Evolutionary conservation across 1,140 invertebrate species (phyloP).

Genomic region (Rhagoletis zephyria): DNA sequence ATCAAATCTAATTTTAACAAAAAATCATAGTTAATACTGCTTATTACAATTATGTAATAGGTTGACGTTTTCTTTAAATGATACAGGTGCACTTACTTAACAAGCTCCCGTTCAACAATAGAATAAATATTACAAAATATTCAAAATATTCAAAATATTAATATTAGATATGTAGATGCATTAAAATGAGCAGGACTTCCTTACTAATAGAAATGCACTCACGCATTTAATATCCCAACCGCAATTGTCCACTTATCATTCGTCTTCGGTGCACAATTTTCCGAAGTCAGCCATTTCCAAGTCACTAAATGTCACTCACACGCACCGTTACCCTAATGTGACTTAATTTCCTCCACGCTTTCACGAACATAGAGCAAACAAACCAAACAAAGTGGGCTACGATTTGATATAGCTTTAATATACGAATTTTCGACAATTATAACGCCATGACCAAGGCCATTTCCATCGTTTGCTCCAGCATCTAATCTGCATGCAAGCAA

Average conservation of each 20-base stretch:
- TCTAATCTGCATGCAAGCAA: conserved; percentile 30
- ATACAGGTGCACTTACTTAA: too few species aligned
- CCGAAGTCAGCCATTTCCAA: background rate
- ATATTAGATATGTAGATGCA: too few species aligned
- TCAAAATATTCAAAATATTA: too few species aligned
- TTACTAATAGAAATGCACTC: too few species aligned
- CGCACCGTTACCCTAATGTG: conserved; percentile 27
- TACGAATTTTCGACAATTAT: conserved; percentile 43
- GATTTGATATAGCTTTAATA: conserved; percentile 40
- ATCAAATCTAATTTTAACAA: too few species aligned
- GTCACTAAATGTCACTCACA: conserved; percentile 44
- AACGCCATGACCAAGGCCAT: conserved; percentile 12
- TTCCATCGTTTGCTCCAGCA: background rate
- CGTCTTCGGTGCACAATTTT: too few species aligned
- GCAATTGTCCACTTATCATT: background rate
- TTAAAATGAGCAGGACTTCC: too few species aligned
- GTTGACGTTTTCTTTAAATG: too few species aligned
- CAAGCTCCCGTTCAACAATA: too few species aligned
- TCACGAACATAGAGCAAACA: background rate
- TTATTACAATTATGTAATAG: too few species aligned
- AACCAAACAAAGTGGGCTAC: background rate
- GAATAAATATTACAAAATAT: too few species aligned
- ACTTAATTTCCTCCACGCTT: background rate
- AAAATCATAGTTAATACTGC: too few species aligned
- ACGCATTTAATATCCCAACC: background rate